Evolutionary conservation across 2,113 vertebrate genomes (phyloP).

Genomic region (Lampris incognitus): DNA sequence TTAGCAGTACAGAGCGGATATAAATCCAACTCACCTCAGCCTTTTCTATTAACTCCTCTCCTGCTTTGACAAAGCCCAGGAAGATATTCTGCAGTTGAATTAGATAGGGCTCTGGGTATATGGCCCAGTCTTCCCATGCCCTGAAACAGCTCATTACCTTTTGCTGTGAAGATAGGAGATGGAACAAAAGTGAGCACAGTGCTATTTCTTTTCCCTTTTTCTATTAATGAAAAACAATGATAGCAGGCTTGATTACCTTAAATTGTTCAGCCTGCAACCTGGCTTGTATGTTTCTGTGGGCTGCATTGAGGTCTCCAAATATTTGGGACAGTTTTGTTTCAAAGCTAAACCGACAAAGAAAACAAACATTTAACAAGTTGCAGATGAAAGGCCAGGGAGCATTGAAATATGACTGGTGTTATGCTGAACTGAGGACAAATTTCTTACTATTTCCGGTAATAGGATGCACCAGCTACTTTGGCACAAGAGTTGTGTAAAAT

Average conservation of each 20-base stretch:
- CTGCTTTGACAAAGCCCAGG: slow-evolving; percentile 80
- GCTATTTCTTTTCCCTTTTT: not conserved
- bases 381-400: slow-evolving; percentile 5
- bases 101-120: slow-evolving; percentile 84
- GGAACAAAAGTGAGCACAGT: not conserved
- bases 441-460: slow-evolving; percentile 87
- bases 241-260: slow-evolving; percentile 71
- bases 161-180: slow-evolving; percentile 74
- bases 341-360: slow-evolving; percentile 73
- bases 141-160: slow-evolving; percentile 84
- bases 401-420: not conserved
- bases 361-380: not conserved
- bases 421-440: not conserved
- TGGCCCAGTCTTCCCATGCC: slow-evolving; percentile 88
- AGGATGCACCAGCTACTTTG: slow-evolving; percentile 85
- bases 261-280: slow-evolving; percentile 86
- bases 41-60: slow-evolving; percentile 70
- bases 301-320: slow-evolving; percentile 82
- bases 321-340: slow-evolving; percentile 83
- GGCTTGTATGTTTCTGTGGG: slow-evolving; percentile 83
- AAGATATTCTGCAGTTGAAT: slow-evolving; percentile 87
- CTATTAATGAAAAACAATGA: not conserved
- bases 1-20: not conserved
- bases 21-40: slow-evolving; percentile 65
- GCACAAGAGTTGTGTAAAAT: slow-evolving; percentile 85